Evolutionary conservation across 2,888 invertebrate species (phyloP), one percentile per base, ranked within the genome.

Genomic region (Acrobasis suavella): DNA sequence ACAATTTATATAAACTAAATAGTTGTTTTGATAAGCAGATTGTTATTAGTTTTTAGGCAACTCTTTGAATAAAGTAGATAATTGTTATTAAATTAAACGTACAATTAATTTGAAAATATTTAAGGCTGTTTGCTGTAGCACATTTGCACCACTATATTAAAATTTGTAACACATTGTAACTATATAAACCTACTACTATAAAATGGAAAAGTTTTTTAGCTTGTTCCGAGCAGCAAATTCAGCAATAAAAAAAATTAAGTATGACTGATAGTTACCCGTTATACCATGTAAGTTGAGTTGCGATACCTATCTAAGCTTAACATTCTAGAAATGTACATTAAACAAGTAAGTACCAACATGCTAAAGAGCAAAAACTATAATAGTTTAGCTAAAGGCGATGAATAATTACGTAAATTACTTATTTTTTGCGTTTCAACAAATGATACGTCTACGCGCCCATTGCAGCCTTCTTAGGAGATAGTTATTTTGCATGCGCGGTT

Each of bases 401-500:
- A 56, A 56, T 56, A 56, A 42, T 42, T 56, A 42, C 42, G 42
- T 9, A 56, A 56, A 56, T 56, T 42, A 22, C 17, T 56, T 14
- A 17, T 10, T 56, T 56, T 56, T 56, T 56, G 56, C 14, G 3
- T 42, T 56, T 32, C 42, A 46, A 56, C 56, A 52, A 52, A 52
- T 52, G 22, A 42, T 42, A 42, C 9, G 42, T 56, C 39, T 15
- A 39, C 15, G 51, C 15, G 51, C 2, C 42, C 15, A 42, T 42
- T 39, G 6, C 42, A 12, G 14, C 56, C 22, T 42, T 42, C 50
- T 59, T 55, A 16, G 59, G 39, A 42, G 32, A 38, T 22, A 7
- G 15, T 50, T 62, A 62, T 59, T 60, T 61, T 64, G 52, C 58
- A 32, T 58, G 56, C 37, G 49, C 38, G 51, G 15, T 64, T 50